Conservation (phyloP, 2,797 vertebrate species). For the Crenuchus spilurus region DNA sequence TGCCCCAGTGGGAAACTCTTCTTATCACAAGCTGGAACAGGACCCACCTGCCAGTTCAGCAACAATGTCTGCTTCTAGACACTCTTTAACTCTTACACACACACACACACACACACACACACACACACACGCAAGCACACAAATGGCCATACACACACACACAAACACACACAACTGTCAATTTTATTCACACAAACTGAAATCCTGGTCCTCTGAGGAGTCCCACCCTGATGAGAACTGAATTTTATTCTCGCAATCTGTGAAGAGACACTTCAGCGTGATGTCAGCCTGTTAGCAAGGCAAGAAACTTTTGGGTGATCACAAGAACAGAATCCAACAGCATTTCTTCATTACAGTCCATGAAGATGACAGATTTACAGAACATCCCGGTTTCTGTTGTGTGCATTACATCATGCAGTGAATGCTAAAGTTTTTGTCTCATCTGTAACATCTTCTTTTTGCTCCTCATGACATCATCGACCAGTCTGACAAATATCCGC, state of each 20-base stretch:
- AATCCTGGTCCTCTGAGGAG: conserved; percentile 56
- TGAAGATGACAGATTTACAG: not conserved
- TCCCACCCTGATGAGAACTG: conserved; percentile 8
- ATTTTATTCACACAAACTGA: conserved; percentile 32
- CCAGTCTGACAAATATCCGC: not conserved
- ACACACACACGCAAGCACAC: conserved; percentile 14
- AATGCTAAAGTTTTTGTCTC: not conserved
- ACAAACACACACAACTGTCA: not conserved
- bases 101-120: conserved; percentile 16
- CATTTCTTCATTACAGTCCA: not conserved
- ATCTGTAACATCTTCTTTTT: not conserved
- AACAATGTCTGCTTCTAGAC: conserved; percentile 94
- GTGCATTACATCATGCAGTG: not conserved
- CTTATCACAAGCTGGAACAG: conserved; percentile 91
- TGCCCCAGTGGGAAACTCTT: conserved; percentile 95
- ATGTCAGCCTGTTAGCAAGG: conserved; percentile 82
- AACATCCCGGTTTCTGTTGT: not conserved
- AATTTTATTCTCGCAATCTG: conserved; percentile 54
- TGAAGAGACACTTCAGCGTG: conserved; percentile 59
- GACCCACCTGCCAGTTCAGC: conserved; percentile 96
- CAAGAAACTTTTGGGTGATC: conserved; percentile 88
- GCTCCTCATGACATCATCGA: not conserved
- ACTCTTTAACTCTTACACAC: conserved; percentile 12
- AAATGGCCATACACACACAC: conserved; percentile 1
- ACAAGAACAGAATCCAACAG: conserved; percentile 56